Evolutionary conservation across 2,113 vertebrate species (phyloP).

Genomic region (Arenaria interpres): DNA sequence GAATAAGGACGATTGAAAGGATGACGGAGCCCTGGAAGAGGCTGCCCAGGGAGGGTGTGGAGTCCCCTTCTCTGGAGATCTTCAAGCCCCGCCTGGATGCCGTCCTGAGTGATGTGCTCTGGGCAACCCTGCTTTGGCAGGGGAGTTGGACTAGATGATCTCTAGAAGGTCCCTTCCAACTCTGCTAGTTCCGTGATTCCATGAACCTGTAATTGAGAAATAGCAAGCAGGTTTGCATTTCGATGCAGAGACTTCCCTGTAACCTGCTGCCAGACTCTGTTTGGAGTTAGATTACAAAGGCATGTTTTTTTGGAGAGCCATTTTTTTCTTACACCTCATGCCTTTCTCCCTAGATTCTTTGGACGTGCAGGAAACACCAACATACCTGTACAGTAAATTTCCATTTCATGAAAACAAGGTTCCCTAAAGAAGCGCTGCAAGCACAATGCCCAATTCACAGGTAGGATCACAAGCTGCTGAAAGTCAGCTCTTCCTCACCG

Average conservation of each 20-base stretch:
- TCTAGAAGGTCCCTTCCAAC: no score
- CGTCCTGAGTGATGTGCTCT: no score
- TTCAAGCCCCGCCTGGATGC: no score
- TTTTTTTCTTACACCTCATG: not conserved
- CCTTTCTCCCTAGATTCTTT: not conserved
- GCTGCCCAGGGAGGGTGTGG: no score
- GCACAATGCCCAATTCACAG: not conserved
- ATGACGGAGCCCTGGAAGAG: no score
- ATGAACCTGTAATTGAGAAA: not conserved
- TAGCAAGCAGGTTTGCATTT: not conserved
- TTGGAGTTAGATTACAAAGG: not conserved
- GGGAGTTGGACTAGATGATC: no score
- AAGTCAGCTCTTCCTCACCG: not conserved
- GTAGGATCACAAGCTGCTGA: not conserved
- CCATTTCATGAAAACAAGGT: not conserved
- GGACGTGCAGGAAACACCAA: accelerated
- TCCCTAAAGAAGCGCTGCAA: not conserved
- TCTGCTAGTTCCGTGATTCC: no score
- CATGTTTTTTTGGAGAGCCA: not conserved
- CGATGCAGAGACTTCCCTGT: not conserved
- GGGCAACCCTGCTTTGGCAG: no score
- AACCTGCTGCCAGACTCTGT: not conserved
- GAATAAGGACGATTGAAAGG: not conserved
- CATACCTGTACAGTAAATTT: no score
- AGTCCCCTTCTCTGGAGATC: no score